Evolutionary conservation across 1,140 invertebrate species (phyloP), one percentile per base, ranked within the genome.

Genomic region (Ptiloglossa arizonensis): DNA sequence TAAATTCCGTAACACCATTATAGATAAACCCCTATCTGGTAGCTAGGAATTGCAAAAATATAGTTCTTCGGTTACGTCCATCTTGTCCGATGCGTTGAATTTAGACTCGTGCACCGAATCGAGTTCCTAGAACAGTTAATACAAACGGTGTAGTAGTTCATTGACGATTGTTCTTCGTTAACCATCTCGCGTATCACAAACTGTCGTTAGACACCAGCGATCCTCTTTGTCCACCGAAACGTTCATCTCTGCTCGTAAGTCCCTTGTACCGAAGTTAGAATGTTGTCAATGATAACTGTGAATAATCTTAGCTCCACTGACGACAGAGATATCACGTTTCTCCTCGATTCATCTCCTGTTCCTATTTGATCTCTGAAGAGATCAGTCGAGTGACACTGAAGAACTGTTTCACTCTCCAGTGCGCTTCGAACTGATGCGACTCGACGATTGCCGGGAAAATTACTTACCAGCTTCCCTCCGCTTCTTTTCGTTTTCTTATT

Each of bases 351-450:
- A 56, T 82, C 75, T 82, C 29, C 52, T 62, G 64, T 62, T 80
- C 73, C 67, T 56, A 66, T 83, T 83, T 75, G 67, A 83, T 80
- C 77, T 84, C 56, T 54, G 56, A 48, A 66, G 79, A 64, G 68
- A 84, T 83, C 75, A 84, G 35, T 32, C 50, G 54, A 64, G 60
- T 84, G 82, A 80, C 82, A 84, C 71, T 84, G 82, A 84, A 84
- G 76, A 84, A 84, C 81, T 75, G 81, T 82, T 83, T 84, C 82
- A 80, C 79, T 84, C 76, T 84, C 71, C 48, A 67, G 41, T 71
- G 70, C 70, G 72, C 32, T 48, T 29, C 82, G 66, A n/a, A 50
- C 70, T 68, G 66, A 79, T 64, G 59, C 24, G 29, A 29, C 56
- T 24, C 70, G 70, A 84, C 82, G 76, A 83, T 84, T 66, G 76